Evolutionary conservation across 2,113 vertebrate species (phyloP), one percentile per base, ranked within the genome.

Genomic region (Dipodomys merriami): DNA sequence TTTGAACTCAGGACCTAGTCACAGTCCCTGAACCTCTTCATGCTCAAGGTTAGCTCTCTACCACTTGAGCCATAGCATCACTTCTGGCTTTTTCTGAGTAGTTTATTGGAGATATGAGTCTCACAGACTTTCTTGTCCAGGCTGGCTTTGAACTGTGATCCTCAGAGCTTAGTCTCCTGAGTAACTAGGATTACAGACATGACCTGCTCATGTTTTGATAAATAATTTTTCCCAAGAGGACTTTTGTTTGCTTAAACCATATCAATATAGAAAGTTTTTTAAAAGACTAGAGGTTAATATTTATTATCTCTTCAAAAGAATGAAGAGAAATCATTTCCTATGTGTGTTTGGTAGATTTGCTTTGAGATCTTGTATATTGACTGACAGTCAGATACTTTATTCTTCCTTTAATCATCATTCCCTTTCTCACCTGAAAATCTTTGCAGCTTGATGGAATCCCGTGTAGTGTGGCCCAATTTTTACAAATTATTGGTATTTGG

Each of bases 201-300:
- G 53, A 57, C 11, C 53, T 13, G 15, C 53, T 13, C 2, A 57
- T 72, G 6, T 91, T 89, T 88, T 39, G 49, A 94, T 30, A 81
- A 81, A 60, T 65, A 73, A 64, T 62, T 91, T 97, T 91, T 83
- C n/a, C 33, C 33, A 57, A 65, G 83, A 74, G 95, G 29, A 27
- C 30, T 79, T 90, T 33, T 76, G 46, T 84, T 94, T 79, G 12
- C 65, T 62, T 68, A 86, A 72, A 39, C 71, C 60, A 69, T 8
- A 23, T 76, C 65, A 53, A 18, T 80, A 25, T 68, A 76, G 67
- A 94, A 77, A 73, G 23, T 46, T 73, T 93, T 18, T 13, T 85
- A 86, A 65, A 67, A 88, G 29, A 49, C 35, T 23, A 46, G 69
- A 69, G 27, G 49, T 23, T 12, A 39, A 27, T 80, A 57, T 7